Base-by-base conservation (phyloP, 2,888 invertebrate species). In the Leucophora obtusa region DNA sequence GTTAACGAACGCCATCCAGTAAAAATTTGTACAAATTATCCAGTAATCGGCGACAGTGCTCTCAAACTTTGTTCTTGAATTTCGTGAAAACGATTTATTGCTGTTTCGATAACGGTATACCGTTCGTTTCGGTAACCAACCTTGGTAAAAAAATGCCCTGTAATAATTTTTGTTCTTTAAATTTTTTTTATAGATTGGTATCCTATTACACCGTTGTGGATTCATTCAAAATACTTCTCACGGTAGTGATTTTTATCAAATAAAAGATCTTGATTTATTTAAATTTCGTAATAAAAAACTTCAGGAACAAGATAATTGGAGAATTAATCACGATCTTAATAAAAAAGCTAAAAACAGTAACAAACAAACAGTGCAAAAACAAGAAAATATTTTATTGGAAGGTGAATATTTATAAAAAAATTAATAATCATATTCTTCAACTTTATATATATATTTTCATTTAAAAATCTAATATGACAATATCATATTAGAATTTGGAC, bases 281-380 rank as follows among this genome's bases (percentile, higher is more conserved):
- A 84, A 86, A 11, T 89, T 84, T 79, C 86, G 87, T 4, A 86
- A 84, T 51, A 84, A 83, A 18, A 85, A 86, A 75, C 72, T 85
- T 3, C 84, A 85, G 15, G 79, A 83, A 14, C 79, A 85, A 9
- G 88, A 88, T 58, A 84, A 87, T 35, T 81, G 47, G n/a, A 84
- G 83, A 2, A 82, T 82, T 28, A 82, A 83, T 63, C 75, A 21
- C 28, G 71, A 72, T 47, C 24, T 18, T n/a, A 38, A 21, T 53
- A 24, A 51, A n/a, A 43, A 51, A 6, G 7, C 0, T 11, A 3
- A 7, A n/a, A n/a, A 11, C 14, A 33, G 9, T 66, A 33, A 18
- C 10, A 18, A 10, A 2, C 14, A 33, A n/a, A 0, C 43, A 33
- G 1, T 33, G 2, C 5, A 38, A 21, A 51, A 43, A 0, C n/a